Conservation (phyloP, 2,888 invertebrate species). For the Hydraecia micacea region DNA sequence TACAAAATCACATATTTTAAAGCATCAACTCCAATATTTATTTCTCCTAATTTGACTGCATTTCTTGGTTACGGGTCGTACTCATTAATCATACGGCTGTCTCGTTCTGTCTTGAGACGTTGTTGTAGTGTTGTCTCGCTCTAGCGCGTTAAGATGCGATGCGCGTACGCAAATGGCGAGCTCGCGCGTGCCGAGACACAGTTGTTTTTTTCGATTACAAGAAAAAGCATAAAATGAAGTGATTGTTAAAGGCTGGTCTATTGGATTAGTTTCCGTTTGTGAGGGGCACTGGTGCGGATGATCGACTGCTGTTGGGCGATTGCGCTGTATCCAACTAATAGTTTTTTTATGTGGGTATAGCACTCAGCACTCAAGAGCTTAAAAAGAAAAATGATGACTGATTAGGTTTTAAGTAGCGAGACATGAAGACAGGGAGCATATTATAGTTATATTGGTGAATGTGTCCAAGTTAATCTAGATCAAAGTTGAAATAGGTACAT, state of each 20-base stretch:
- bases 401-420: neutral
- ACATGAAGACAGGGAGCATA: neutral
- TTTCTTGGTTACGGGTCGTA: slow-evolving; percentile 83
- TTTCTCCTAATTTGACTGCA: slow-evolving; percentile 88
- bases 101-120: slow-evolving; percentile 65
- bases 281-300: slow-evolving; percentile 41
- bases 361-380: neutral
- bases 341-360: neutral
- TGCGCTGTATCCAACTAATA: slow-evolving; percentile 9
- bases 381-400: neutral
- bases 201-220: slow-evolving; percentile 81
- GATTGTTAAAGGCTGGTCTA: slow-evolving; percentile 75
- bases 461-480: neutral
- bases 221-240: slow-evolving; percentile 85
- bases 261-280: slow-evolving; percentile 80
- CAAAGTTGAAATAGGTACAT: neutral
- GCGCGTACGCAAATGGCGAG: slow-evolving; percentile 80
- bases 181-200: slow-evolving; percentile 85
- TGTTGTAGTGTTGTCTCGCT: slow-evolving; percentile 72
- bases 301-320: slow-evolving; percentile 23
- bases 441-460: neutral
- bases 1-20: slow-evolving; percentile 54
- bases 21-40: slow-evolving; percentile 81
- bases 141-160: slow-evolving; percentile 78
- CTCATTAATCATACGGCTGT: slow-evolving; percentile 81